These are phyloP conservation scores for Malurus alboscapulatus DNA, from an alignment of 2,113 vertebrate species.

Conservation along the genomic window DNA sequence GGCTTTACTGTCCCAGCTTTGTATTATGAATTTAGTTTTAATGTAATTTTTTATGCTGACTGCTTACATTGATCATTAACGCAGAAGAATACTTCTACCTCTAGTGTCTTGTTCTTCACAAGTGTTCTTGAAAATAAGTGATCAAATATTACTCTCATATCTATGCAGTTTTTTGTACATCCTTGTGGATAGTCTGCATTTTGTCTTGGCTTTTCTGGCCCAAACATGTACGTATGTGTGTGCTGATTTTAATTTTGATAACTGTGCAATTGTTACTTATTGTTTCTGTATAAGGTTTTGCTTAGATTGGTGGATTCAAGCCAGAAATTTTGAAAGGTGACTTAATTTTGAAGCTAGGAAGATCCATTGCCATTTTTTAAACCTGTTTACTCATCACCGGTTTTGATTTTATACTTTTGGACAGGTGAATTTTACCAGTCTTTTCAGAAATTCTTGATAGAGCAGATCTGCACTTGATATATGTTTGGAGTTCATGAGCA, in stretches of 20 bases:
- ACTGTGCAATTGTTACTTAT: background rate
- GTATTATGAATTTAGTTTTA: background rate
- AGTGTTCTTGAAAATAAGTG: background rate
- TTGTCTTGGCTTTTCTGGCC: background rate
- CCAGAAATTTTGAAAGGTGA: background rate
- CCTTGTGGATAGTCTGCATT: background rate
- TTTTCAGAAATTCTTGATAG: background rate
- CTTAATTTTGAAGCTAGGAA: background rate
- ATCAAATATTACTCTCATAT: background rate
- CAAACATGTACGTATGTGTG: rapidly evolving
- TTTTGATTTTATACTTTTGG: background rate
- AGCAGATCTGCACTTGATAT: background rate
- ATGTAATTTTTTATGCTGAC: background rate
- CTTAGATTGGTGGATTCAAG: background rate
- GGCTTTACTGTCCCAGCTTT: background rate
- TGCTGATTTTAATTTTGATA: background rate
- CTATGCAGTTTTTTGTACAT: background rate
- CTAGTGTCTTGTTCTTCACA: background rate
- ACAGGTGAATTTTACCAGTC: background rate
- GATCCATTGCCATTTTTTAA: background rate
- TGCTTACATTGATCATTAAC: background rate
- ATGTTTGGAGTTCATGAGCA: background rate
- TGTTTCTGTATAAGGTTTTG: background rate
- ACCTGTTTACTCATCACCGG: background rate
- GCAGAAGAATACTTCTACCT: background rate